A percentile compares a stretch with the other conserved stretches of the same genome.
These are phyloP conservation scores for Xanthostigma xanthostigma DNA, from an alignment of 2,888 invertebrate genomes.

Conservation along the genomic window DNA sequence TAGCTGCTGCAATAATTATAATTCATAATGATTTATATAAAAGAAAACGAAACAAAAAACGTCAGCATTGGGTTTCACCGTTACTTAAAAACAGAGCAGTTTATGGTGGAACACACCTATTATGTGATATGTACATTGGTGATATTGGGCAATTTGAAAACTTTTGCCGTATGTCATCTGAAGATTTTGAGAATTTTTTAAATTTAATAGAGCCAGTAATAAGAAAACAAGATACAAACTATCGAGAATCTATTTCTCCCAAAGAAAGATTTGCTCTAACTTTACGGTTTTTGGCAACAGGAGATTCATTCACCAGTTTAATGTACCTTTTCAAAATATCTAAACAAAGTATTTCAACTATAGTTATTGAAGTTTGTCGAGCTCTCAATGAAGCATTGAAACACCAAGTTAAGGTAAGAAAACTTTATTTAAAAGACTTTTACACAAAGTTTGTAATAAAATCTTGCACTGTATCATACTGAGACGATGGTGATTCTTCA, in stretches of 20 bases:
- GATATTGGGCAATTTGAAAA: constrained; percentile 3
- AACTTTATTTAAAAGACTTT: too few relatives aligned
- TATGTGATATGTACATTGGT: constrained; percentile 2
- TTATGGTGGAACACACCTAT: too few relatives aligned
- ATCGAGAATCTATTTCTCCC: constrained; percentile 5
- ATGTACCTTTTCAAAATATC: constrained; percentile 9
- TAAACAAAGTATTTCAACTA: constrained; percentile 7
- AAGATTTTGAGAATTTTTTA: constrained; percentile 6
- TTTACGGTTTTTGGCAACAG: constrained; percentile 9
- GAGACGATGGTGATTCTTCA: too few relatives aligned
- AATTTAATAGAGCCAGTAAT: too few relatives aligned
- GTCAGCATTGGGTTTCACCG: too few relatives aligned
- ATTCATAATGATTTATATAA: too few relatives aligned
- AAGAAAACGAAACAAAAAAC: too few relatives aligned
- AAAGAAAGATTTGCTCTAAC: constrained; percentile 8
- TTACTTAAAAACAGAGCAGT: too few relatives aligned
- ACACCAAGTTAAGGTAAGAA: constrained; percentile 12
- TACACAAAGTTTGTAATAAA: too few relatives aligned
- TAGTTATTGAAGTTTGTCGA: constrained; percentile 7
- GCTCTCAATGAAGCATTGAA: constrained; percentile 8
- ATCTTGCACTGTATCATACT: too few relatives aligned
- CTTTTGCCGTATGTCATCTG: constrained; percentile 6
- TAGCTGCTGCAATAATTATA: too few relatives aligned
- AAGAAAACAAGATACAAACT: constrained; percentile 4
- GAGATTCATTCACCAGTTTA: constrained; percentile 8